Evolutionary conservation across 2,113 vertebrate genomes (phyloP).

Genomic region (Lagopus muta): DNA sequence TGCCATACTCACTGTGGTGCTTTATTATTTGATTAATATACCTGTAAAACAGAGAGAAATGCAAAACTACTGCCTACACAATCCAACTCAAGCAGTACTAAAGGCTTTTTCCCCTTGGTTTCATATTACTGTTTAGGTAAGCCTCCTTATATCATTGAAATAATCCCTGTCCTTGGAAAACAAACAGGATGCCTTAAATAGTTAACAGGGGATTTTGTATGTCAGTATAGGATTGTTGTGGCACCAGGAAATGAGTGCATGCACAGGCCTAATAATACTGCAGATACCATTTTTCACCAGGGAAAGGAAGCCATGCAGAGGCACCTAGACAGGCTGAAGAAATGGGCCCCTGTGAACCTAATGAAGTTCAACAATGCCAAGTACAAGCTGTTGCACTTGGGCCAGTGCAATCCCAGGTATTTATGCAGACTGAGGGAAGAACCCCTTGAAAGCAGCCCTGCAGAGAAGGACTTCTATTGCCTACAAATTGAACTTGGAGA

Average conservation of each 20-base stretch:
- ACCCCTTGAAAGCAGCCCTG: too few relatives aligned
- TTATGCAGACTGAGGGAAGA: too few relatives aligned
- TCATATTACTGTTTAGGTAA: background rate
- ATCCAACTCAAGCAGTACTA: background rate
- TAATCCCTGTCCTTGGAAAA: background rate
- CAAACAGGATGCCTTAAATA: fast-evolving
- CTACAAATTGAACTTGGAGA: too few relatives aligned
- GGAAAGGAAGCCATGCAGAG: too few relatives aligned
- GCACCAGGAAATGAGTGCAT: background rate
- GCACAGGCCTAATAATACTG: background rate
- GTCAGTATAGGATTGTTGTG: background rate
- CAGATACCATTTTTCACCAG: background rate
- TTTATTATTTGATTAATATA: background rate
- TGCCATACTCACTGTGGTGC: background rate
- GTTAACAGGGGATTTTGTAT: background rate
- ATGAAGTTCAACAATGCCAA: too few relatives aligned
- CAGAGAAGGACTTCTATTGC: too few relatives aligned
- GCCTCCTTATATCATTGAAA: background rate
- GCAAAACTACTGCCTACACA: background rate
- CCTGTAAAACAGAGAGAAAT: background rate
- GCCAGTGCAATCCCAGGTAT: too few relatives aligned
- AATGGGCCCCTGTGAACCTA: too few relatives aligned
- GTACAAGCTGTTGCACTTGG: too few relatives aligned
- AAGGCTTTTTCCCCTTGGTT: background rate
- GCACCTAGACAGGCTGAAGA: too few relatives aligned